Base-by-base conservation (phyloP, 2,797 vertebrate species). In the Martes flavigula region DNA sequence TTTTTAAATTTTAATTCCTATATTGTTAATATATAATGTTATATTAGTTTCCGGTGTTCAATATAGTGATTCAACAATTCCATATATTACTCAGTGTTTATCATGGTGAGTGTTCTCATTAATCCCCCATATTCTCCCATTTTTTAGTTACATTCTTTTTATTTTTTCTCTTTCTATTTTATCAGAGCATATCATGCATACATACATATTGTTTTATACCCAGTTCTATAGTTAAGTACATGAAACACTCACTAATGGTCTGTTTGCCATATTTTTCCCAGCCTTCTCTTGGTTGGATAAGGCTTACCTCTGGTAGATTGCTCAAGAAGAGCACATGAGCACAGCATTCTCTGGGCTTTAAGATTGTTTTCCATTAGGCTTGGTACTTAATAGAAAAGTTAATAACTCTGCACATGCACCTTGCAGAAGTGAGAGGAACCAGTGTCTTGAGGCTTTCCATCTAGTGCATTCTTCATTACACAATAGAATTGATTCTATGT, bases 121-220 rank as follows among this genome's bases (percentile, higher is more conserved):
- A 18, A 18, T 75, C 15, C 43, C 8, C 40, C 25, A 3, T 2
- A 10, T 60, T 5, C 13, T 62, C 43, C 23, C n/a, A 18, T 51
- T 58, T 88, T 86, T 72, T 17, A 66, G 10, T 58, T 51, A 0
- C 8, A 38, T 23, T 51, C 23, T 54, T 91, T 77, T 25, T 25
- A 54, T 73, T 96, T 86, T 43, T 51, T 51, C 40, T 51, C 23
- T 51, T 91, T 77, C 20, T 25, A 48, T 68, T 96, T 86, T 43
- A 20, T 40, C 7, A 86, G n/a, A 86, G 30, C 32, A 40, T 14
- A 40, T 25, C 13, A 88, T 21, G 0, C 5, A 38, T 23, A 18
- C 2, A 66, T 43, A 58, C 48, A 5, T 79, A 72, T 85, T 82
- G 12, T 38, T 46, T n/a, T 27, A 58, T 27, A 25, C 20, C 64